Evolutionary conservation across 2,888 invertebrate species (phyloP), one percentile per base, ranked within the genome.

Genomic region (Nudaria mundana): DNA sequence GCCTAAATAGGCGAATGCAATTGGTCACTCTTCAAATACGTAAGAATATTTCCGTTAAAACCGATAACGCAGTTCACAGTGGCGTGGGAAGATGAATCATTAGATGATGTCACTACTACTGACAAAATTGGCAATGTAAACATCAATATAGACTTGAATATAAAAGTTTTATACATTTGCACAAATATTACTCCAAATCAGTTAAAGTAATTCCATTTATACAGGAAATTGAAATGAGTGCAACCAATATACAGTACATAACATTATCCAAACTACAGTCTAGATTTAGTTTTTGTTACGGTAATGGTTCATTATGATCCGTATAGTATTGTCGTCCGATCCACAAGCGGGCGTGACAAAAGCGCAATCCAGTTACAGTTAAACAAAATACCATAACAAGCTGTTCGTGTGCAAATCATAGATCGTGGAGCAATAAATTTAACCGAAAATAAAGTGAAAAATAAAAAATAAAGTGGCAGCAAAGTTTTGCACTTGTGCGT

Each of bases 391-490:
- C 68, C 70, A 77, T 69, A 83, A 79, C 61, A 84, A 83, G 84
- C 81, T 64, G 69, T 71, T 76, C 74, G 70, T 77, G 83, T 81
- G 83, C 82, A 83, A 81, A 82, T 79, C 76, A 81, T 74, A 79
- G 68, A 73, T 68, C 69, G 80, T 84, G 74, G 74, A 75, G 82
- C 83, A 82, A 83, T 74, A n/a, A n/a, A n/a, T n/a, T 66, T 53
- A 81, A 78, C 60, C 57, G 60, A 67, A 76, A 76, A 56, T 62
- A 30, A 25, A 50, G 72, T 69, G 66, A 56, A 52, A n/a, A 52
- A 50, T 60, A 66, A 65, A 63, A 56, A 64, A 63, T 31, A 32
- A 48, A 32, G 56, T 53, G 45, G 30, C 53, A 52, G 50, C 38
- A 56, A 52, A 58, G 46, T 48, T 40, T 47, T 45, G 43, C 44